Base-by-base conservation (phyloP, 2,113 vertebrate genomes). In the Enhydra lutris region DNA sequence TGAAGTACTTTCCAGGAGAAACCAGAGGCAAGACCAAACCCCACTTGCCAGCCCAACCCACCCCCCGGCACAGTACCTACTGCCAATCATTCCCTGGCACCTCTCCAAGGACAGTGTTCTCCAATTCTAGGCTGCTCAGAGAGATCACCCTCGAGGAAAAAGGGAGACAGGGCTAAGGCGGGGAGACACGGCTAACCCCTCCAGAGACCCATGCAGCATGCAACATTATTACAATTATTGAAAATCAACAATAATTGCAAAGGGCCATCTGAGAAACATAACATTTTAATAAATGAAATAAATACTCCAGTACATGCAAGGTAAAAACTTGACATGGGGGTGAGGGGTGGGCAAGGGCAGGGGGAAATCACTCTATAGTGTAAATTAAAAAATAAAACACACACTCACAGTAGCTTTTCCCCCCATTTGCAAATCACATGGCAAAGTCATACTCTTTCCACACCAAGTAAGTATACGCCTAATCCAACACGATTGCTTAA, bases 281-380 rank as follows among this genome's bases (percentile, higher is more conserved):
- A 99, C 99, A 97, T 99, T 99, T 99, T 99, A 99, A 99, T 99
- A 99, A 98, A 99, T 99, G 99, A 99, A 99, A 99, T 99, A 99
- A 99, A 99, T 99, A 99, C 99, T 99, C 99, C 99, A 99, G 99
- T 99, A 99, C 99, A 99, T 99, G 99, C 99, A 99, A 99, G 99
- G 98, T 99, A 99, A 99, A 99, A 99, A 99, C 99, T 98, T 98
- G 98, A 99, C 99, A 99, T 99, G 98, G 99, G 98, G 98, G 98
- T 52, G 90, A 76, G 99, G 59, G 20, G 73, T 7, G 59, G n/a
- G 42, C 6, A 59, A 34, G 99, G 99, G 98, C 99, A 23, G 69
- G 71, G 71, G 71, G 23, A 6, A 99, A 99, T 99, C 99, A 99
- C 98, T 99, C 99, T 99, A 99, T 99, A 99, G 99, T 99, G 99